Conservation (phyloP, 2,797 vertebrate species). For the Hippoglossus hippoglossus region DNA sequence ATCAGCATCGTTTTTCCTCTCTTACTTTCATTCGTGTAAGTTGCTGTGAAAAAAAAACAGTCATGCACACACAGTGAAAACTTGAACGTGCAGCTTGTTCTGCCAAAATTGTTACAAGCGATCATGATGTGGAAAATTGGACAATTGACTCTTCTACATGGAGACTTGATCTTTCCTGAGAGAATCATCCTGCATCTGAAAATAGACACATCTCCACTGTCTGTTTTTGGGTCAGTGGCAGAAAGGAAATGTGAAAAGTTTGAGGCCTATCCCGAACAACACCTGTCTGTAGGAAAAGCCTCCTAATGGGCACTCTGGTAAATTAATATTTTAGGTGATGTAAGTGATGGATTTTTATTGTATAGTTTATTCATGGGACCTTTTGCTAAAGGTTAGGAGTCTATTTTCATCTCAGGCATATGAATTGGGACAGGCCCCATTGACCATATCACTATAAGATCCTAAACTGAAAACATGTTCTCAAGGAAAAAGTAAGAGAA, state of each 20-base stretch:
- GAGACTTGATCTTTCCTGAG: not conserved
- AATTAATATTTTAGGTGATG: slow-evolving; percentile 5
- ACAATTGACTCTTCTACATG: not conserved
- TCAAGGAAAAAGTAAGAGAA: too few species aligned
- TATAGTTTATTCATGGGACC: not conserved
- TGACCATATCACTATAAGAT: not conserved
- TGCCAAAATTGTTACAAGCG: too few species aligned
- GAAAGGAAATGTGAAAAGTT: slow-evolving; percentile 10
- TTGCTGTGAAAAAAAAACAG: too few species aligned
- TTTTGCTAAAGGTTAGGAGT: slow-evolving; percentile 8
- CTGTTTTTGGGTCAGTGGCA: not conserved
- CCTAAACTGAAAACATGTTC: not conserved
- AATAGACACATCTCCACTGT: too few species aligned
- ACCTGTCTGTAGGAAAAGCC: not conserved
- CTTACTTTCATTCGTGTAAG: too few species aligned
- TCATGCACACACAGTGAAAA: too few species aligned
- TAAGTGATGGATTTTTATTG: slow-evolving; percentile 8
- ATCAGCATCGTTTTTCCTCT: too few species aligned
- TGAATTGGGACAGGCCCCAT: not conserved
- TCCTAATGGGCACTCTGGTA: not conserved
- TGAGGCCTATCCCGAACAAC: slow-evolving; percentile 3
- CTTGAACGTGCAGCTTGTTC: too few species aligned
- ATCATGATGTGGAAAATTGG: too few species aligned
- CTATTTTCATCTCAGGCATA: slow-evolving; percentile 1
- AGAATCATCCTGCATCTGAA: not conserved